Conservation (phyloP, 2,888 invertebrate genomes). For the Mellilla xanthometata region DNA sequence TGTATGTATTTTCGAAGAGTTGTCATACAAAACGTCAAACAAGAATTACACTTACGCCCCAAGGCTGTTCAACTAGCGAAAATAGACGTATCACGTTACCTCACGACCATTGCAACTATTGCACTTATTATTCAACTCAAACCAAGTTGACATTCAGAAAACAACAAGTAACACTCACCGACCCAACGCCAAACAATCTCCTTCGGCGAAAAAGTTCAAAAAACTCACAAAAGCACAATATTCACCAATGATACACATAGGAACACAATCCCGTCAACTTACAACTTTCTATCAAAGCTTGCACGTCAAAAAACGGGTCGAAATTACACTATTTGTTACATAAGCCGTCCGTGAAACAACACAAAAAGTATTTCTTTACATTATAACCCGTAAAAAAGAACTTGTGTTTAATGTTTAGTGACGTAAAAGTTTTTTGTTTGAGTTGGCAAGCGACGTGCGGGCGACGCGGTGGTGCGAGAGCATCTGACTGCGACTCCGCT, state of each 20-base stretch:
- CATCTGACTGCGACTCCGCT: constrained; percentile 45
- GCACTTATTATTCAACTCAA: constrained; percentile 21
- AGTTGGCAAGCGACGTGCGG: constrained; percentile 39
- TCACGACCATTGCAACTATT: constrained; percentile 15
- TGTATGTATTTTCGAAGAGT: background rate
- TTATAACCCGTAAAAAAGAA: constrained; percentile 43
- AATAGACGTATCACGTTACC: constrained; percentile 24
- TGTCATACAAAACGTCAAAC: constrained; percentile 11
- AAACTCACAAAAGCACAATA: constrained; percentile 33
- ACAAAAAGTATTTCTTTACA: constrained; percentile 36
- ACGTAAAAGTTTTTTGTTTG: constrained; percentile 53
- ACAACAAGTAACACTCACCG: constrained; percentile 14
- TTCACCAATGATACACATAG: constrained; percentile 28
- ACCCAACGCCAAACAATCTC: constrained; percentile 24
- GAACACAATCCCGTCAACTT: constrained; percentile 24
- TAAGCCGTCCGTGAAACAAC: constrained; percentile 16
- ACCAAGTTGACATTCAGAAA: constrained; percentile 16
- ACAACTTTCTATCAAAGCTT: constrained; percentile 34
- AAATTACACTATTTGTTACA: constrained; percentile 22
- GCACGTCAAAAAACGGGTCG: constrained; percentile 22
- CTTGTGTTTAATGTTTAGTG: constrained; percentile 44
- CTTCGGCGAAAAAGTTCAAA: constrained; percentile 31
- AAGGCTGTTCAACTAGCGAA: constrained; percentile 25
- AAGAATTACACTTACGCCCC: constrained; percentile 17
- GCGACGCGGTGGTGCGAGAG: constrained; percentile 24